Evolutionary conservation across 2,113 vertebrate species (phyloP).

Genomic region (Eretmochelys imbricata): DNA sequence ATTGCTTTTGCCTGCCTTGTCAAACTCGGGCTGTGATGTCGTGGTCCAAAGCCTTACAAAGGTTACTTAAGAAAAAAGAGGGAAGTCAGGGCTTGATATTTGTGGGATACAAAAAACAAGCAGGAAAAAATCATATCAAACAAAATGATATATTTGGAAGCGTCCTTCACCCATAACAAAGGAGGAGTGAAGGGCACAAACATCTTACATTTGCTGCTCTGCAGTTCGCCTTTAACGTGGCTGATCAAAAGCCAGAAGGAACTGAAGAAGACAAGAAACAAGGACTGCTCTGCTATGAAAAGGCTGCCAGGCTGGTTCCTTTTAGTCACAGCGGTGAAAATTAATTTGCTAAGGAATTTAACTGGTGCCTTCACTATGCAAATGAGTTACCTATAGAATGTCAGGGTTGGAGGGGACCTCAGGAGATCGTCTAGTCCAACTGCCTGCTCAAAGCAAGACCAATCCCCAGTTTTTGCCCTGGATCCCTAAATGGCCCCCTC

Average conservation of each 20-base stretch:
- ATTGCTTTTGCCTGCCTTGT: background rate
- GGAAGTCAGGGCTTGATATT: background rate
- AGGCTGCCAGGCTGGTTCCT: background rate
- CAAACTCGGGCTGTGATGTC: background rate
- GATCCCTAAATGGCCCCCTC: too few relatives aligned
- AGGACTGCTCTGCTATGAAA: background rate
- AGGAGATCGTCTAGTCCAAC: too few relatives aligned
- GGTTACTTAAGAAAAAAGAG: background rate
- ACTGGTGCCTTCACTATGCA: background rate
- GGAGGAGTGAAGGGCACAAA: background rate
- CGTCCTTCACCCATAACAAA: fast-evolving
- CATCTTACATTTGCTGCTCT: too few relatives aligned
- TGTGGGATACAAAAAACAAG: background rate
- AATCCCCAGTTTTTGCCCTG: too few relatives aligned
- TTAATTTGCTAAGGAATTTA: background rate
- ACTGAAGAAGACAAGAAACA: background rate
- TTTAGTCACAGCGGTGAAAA: background rate
- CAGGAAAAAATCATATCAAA: background rate
- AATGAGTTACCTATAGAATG: background rate
- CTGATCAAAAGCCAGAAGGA: background rate
- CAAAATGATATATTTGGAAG: background rate
- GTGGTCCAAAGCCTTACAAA: background rate
- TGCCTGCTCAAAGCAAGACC: too few relatives aligned
- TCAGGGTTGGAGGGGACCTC: too few relatives aligned
- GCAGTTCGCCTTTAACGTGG: background rate